These are phyloP conservation scores for Antheraea pernyi DNA, from an alignment of 1,140 invertebrate species.

Conservation along the genomic window DNA sequence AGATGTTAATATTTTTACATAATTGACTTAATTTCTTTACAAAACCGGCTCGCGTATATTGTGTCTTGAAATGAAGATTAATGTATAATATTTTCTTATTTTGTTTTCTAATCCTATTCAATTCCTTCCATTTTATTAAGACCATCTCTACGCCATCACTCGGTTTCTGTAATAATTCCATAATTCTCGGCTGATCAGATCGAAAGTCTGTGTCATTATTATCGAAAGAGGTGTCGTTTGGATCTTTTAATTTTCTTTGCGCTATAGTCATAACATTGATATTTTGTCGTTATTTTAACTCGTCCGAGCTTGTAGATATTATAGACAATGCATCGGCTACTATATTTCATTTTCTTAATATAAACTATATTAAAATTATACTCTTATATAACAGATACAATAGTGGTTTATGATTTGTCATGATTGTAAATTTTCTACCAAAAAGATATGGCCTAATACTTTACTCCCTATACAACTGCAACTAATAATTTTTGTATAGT, in stretches of 20 bases:
- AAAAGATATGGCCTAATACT: too few relatives aligned
- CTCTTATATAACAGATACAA: conserved; percentile 41
- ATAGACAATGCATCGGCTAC: conserved; percentile 32
- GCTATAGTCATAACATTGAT: conserved; percentile 27
- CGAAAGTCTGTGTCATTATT: conserved; percentile 17
- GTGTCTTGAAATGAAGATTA: too few relatives aligned
- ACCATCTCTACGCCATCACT: conserved; percentile 23
- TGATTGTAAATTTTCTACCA: conserved; percentile 7
- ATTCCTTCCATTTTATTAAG: conserved; percentile 12
- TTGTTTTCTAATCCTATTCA: conserved; percentile 18
- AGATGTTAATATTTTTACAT: too few relatives aligned
- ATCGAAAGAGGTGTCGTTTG: conserved; percentile 13
- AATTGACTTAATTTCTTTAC: too few relatives aligned
- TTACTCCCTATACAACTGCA: conserved; percentile 2
- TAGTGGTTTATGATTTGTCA: neutral
- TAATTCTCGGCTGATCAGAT: conserved; percentile 24
- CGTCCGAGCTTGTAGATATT: conserved; percentile 5
- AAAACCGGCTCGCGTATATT: too few relatives aligned
- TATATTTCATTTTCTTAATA: conserved; percentile 26
- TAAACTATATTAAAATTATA: too few relatives aligned
- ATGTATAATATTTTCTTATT: too few relatives aligned
- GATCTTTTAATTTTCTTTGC: conserved; percentile 9
- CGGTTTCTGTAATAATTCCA: conserved; percentile 24
- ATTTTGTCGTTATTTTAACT: conserved; percentile 20
- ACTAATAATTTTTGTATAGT: conserved; percentile 3